Conservation (phyloP, 30 jellyfish, hydroid and myxozoan species). For the Cassiopea andromeda region DNA sequence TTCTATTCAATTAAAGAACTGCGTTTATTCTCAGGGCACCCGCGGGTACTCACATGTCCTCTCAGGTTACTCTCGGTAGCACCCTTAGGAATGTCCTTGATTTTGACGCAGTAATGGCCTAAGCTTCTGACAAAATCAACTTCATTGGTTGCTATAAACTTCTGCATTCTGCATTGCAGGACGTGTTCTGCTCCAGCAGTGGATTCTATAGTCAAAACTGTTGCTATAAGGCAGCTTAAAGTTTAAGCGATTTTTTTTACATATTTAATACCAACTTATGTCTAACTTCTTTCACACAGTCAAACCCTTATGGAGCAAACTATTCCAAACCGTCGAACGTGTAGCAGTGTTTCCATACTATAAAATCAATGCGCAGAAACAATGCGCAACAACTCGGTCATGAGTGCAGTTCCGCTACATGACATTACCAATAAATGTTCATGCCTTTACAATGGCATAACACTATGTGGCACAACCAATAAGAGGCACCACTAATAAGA, state of each 20-base stretch:
- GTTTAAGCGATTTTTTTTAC: constrained; percentile 13
- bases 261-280: not conserved
- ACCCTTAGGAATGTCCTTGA: not conserved
- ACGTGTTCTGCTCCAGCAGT: not conserved
- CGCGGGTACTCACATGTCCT: too few species aligned
- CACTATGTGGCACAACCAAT: not conserved
- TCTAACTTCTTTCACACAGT: not conserved
- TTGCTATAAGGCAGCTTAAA: not conserved
- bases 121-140: not conserved
- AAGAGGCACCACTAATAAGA: not conserved
- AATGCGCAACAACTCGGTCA: not conserved
- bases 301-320: not conserved
- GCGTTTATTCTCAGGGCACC: not conserved
- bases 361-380: not conserved
- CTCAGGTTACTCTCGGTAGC: too few species aligned
- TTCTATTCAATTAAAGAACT: not conserved
- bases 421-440: too few species aligned
- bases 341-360: not conserved
- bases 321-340: not conserved
- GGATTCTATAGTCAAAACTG: not conserved
- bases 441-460: too few species aligned
- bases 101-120: not conserved
- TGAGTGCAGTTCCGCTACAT: not conserved
- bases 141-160: not conserved
- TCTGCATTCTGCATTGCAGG: not conserved